Evolutionary conservation across 2,797 vertebrate genomes (phyloP), one percentile per base, ranked within the genome.

Genomic region (Psittacula echo): DNA sequence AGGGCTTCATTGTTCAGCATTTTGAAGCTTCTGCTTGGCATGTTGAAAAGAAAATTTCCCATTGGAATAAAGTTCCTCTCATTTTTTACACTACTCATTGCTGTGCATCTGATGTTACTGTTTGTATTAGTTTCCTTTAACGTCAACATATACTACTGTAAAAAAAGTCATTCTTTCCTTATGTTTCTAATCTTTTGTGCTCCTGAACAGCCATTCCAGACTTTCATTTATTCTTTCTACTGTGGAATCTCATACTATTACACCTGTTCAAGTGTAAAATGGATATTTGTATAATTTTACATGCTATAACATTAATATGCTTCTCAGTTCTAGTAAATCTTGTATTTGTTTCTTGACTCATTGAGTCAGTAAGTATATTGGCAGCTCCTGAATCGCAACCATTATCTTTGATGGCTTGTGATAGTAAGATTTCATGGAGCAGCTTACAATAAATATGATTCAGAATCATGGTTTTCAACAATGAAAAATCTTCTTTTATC

Each of bases 351-450:
- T 92, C 83, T 91, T 86, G 73, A 95, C 53, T 93, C 50, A 45
- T 15, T 91, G 79, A 86, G 4, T 95, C 29, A 44, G 34, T 72
- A 76, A 75, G 37, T 85, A n/a, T 68, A 32, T 84, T 87, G 76
- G 53, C 34, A 91, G 51, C 51, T 93, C 51, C 70, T 73, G 74
- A 70, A 60, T 50, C 9, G 10, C 42, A 94, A 39, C 42, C n/a
- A 37, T 95, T 94, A 48, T 70, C 74, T 68, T 80, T 93, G 34
- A 93, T 85, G 91, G 61, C 64, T 93, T 95, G 54, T 71, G 92
- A 89, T 72, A 45, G 66, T 45, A 68, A 87, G 91, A 77, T 82
- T 82, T 94, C 75, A 64, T 42, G 39, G 60, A 64, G 48, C 84
- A 34, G 11, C 41, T 60, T 83, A 76, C 65, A 74, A 84, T 86